These are phyloP conservation scores for Oedothorax gibbosus DNA, from an alignment of 1,140 invertebrate genomes.

Conservation along the genomic window DNA sequence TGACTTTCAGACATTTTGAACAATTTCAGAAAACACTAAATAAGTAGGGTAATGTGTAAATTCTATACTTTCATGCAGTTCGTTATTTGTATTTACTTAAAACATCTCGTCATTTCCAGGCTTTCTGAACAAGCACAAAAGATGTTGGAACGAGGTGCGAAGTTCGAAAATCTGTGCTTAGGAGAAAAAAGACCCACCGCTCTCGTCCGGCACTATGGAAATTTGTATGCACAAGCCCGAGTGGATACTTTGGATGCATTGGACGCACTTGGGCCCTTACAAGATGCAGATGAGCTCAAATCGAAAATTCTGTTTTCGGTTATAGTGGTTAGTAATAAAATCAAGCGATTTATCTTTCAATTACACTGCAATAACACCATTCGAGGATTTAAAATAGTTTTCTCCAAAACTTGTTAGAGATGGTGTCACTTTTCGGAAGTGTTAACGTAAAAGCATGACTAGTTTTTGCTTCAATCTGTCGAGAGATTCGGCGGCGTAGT, in stretches of 20 bases:
- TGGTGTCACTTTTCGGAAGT: too few relatives aligned
- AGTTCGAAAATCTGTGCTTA: constrained; percentile 68
- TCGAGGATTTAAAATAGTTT: too few relatives aligned
- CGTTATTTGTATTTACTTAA: too few relatives aligned
- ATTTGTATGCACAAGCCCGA: constrained; percentile 85
- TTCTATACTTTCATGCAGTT: too few relatives aligned
- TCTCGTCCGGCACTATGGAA: constrained; percentile 83
- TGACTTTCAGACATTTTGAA: too few relatives aligned
- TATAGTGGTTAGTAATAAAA: constrained; percentile 82
- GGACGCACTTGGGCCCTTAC: constrained; percentile 80
- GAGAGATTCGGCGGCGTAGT: too few relatives aligned
- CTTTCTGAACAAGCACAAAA: constrained; percentile 68
- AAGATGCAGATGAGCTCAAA: constrained; percentile 86
- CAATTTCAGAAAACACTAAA: too few relatives aligned
- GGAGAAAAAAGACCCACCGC: constrained; percentile 68
- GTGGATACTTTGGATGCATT: constrained; percentile 87
- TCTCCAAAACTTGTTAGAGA: too few relatives aligned
- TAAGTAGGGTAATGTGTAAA: too few relatives aligned
- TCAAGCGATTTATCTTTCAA: not conserved
- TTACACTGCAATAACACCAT: not conserved
- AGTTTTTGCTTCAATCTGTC: too few relatives aligned
- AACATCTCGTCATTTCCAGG: constrained; percentile 61
- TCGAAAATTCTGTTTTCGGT: constrained; percentile 94
- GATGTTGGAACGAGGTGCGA: constrained; percentile 65
- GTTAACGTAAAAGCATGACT: too few relatives aligned